Conservation (phyloP, 2,888 invertebrate species). For the Rhodophaea formosa region DNA sequence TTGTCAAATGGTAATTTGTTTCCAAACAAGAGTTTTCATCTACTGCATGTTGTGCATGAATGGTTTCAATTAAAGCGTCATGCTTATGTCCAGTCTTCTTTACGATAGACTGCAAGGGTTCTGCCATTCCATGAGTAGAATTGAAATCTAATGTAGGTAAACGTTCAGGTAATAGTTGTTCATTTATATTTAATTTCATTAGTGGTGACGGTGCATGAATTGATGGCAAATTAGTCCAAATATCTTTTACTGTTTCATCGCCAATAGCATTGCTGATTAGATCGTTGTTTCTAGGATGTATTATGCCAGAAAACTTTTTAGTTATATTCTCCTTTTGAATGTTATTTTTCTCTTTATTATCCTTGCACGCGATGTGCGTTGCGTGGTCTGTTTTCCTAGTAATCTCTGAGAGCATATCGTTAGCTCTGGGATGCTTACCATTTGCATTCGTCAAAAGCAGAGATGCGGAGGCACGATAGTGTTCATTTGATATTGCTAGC, state of each 20-base stretch:
- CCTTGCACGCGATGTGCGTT: constrained; percentile 23
- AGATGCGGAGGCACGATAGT: constrained; percentile 66
- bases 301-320: background rate
- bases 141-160: background rate
- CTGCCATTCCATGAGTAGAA: background rate
- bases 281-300: background rate
- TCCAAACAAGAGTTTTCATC: constrained; percentile 1
- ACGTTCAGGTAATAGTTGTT: constrained; percentile 5
- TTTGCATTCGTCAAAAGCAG: constrained; percentile 69
- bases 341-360: background rate
- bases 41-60: background rate
- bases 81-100: background rate
- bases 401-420: constrained; percentile 43
- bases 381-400: constrained; percentile 40
- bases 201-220: background rate
- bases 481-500: constrained; percentile 70
- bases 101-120: background rate
- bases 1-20: background rate
- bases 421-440: constrained; percentile 52
- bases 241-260: constrained; percentile 1
- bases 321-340: background rate
- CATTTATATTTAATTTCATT: background rate
- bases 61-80: background rate
- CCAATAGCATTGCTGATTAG: background rate
- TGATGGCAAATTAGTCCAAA: background rate